Conservation (phyloP, 2,113 vertebrate species). For the Eudyptes chrysolophus region DNA sequence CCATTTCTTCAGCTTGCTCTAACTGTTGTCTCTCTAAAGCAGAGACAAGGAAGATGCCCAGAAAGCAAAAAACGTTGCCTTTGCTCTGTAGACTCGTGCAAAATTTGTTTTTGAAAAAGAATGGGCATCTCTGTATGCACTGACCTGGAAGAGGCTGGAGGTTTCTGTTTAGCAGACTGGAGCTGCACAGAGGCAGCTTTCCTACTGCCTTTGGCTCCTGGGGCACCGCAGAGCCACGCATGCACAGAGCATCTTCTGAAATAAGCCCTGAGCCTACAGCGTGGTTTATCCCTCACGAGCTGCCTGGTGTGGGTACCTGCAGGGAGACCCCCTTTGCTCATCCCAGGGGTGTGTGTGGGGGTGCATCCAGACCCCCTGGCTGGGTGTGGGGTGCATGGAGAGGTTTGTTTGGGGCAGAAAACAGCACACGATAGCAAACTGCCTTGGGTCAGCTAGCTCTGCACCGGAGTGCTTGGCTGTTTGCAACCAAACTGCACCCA, state of each 20-base stretch:
- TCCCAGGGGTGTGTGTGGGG: too few relatives aligned
- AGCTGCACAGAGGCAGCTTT: not conserved
- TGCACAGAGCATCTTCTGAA: not conserved
- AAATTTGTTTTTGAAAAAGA: not conserved
- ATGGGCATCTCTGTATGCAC: not conserved
- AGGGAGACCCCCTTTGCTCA: not conserved
- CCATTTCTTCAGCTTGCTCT: not conserved
- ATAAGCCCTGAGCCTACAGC: not conserved
- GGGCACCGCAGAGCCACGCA: rapidly evolving
- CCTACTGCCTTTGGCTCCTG: not conserved
- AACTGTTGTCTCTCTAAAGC: not conserved
- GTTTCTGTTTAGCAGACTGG: not conserved
- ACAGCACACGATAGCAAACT: not conserved
- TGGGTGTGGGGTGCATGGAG: not conserved
- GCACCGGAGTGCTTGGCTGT: rapidly evolving
- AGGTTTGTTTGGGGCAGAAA: not conserved
- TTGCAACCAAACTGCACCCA: not conserved
- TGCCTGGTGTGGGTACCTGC: not conserved
- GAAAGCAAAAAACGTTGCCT: not conserved
- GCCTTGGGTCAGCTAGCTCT: not conserved
- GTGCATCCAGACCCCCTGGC: not conserved
- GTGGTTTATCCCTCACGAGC: not conserved
- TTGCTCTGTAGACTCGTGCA: not conserved
- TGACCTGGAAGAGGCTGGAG: not conserved
- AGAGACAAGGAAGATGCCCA: not conserved